Evolutionary conservation across 1,140 invertebrate genomes (phyloP).

Genomic region (Drosophila rufa): DNA sequence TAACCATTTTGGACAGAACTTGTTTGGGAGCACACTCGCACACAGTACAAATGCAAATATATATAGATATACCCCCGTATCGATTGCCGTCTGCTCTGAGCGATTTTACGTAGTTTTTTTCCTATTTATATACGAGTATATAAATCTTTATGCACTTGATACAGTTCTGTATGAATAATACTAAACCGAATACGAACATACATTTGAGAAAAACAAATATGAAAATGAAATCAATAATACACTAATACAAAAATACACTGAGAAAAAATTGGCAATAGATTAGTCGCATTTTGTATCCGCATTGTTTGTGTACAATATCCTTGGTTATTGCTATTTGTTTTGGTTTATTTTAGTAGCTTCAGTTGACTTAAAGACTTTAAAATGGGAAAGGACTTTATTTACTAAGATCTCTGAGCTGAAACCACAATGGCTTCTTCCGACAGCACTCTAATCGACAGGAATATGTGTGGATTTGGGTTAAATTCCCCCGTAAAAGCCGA

Average conservation of each 20-base stretch:
- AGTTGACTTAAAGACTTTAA: slow-evolving; percentile 1
- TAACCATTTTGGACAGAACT: slow-evolving; percentile 66
- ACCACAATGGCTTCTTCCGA: slow-evolving; percentile 3
- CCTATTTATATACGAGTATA: slow-evolving; percentile 39
- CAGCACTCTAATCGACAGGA: slow-evolving; percentile 15
- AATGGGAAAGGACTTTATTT: neutral
- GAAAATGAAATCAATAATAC: slow-evolving; percentile 54
- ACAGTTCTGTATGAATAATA: slow-evolving; percentile 67
- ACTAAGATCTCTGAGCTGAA: neutral
- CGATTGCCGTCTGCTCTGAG: slow-evolving; percentile 60
- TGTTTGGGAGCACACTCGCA: slow-evolving; percentile 39
- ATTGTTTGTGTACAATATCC: slow-evolving; percentile 31
- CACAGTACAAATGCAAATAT: slow-evolving; percentile 9
- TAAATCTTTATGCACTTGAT: slow-evolving; percentile 61
- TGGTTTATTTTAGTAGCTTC: neutral
- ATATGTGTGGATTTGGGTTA: slow-evolving; percentile 16
- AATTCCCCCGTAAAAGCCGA: slow-evolving; percentile 3
- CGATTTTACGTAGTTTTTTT: slow-evolving; percentile 62
- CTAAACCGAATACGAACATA: slow-evolving; percentile 63
- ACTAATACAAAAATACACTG: slow-evolving; percentile 83
- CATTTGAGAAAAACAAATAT: slow-evolving; percentile 23
- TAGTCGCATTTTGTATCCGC: slow-evolving; percentile 68
- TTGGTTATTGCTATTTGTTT: slow-evolving; percentile 31
- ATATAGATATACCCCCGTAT: slow-evolving; percentile 2
- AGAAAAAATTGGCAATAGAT: slow-evolving; percentile 85